Evolutionary conservation across 2,888 invertebrate species (phyloP).

Genomic region (Drosophila paramelanica): DNA sequence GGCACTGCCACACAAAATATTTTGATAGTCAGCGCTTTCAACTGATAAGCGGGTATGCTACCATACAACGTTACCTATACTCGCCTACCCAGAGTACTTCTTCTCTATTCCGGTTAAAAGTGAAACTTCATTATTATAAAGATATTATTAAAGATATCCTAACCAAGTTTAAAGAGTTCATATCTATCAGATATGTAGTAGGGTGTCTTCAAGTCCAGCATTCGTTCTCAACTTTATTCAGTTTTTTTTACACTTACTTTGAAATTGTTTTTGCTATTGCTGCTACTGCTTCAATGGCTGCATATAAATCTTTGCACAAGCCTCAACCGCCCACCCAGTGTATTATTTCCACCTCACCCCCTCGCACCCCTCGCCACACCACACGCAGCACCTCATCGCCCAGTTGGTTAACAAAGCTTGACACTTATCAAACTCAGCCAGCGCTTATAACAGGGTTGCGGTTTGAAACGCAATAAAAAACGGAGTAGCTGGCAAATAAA

Average conservation of each 20-base stretch:
- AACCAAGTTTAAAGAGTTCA: no score
- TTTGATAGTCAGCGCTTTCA: conserved; percentile 4
- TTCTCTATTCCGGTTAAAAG: no score
- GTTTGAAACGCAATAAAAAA: conserved; percentile 62
- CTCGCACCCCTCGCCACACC: background rate
- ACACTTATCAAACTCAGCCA: conserved; percentile 64
- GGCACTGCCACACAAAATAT: conserved; percentile 29
- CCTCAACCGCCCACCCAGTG: conserved; percentile 3
- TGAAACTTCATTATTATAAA: no score
- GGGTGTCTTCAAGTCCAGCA: conserved; percentile 16
- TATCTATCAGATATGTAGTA: no score
- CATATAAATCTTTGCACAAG: conserved; percentile 66
- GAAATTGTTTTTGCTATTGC: conserved; percentile 56
- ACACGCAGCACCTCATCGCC: conserved; percentile 22
- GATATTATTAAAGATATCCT: no score
- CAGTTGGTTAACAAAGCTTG: conserved; percentile 64
- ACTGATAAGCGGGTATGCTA: background rate
- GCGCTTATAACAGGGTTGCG: conserved; percentile 62
- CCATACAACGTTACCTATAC: no score
- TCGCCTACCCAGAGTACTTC: no score
- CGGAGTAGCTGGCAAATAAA: conserved; percentile 59
- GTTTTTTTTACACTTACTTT: conserved; percentile 38
- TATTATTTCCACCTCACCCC: background rate
- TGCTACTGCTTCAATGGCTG: conserved; percentile 44
- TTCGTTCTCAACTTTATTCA: background rate